Percentiles rank a stretch among this genome's conserved stretches.
Evolutionary conservation across 2,113 vertebrate species (phyloP).

Genomic region (Xiphophorus hellerii): DNA sequence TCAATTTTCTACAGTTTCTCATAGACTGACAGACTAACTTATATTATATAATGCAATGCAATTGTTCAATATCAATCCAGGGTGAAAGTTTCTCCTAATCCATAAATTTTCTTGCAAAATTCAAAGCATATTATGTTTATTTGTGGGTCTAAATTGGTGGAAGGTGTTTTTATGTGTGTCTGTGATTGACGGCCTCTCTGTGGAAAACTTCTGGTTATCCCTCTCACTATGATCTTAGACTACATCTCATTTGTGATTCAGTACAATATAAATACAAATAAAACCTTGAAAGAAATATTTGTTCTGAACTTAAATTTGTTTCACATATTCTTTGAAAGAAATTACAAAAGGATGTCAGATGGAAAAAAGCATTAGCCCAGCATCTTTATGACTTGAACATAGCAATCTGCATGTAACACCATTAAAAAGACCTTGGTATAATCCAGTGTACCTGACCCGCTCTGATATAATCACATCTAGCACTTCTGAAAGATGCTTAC

Average conservation of each 20-base stretch:
- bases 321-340: background rate
- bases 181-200: background rate
- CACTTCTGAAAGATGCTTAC: conserved; percentile 72
- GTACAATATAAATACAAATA: background rate
- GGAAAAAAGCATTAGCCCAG: background rate
- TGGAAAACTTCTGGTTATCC: background rate
- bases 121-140: background rate
- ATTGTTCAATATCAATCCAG: background rate
- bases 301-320: background rate
- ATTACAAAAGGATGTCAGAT: background rate
- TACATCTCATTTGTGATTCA: background rate
- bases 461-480: conserved; percentile 61
- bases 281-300: background rate
- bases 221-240: background rate
- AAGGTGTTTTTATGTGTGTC: background rate
- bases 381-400: background rate
- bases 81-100: background rate
- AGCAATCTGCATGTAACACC: background rate
- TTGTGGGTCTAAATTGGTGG: background rate
- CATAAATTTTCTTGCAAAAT: background rate
- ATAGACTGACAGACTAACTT: too few species aligned
- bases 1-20: background rate
- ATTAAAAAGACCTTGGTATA: conserved; percentile 50
- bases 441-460: conserved; percentile 36
- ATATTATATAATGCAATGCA: too few species aligned